Evolutionary conservation across 2,113 vertebrate genomes (phyloP).

Genomic region (Perca flavescens): DNA sequence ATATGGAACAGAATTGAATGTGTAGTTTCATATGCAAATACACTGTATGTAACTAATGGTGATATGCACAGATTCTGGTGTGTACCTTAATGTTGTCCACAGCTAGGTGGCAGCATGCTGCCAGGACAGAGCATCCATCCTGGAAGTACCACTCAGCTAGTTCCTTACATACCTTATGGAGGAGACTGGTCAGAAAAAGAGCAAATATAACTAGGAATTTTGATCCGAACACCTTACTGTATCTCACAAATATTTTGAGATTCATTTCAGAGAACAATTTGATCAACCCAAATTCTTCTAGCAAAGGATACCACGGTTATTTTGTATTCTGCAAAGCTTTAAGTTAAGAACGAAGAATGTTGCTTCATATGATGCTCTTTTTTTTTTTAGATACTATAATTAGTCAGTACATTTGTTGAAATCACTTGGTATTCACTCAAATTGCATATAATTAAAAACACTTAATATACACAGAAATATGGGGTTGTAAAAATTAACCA

Average conservation of each 20-base stretch:
- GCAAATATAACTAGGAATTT: background rate
- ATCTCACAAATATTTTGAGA: background rate
- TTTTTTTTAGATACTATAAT: background rate
- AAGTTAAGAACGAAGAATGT: too few species aligned
- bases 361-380: background rate
- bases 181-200: slow-evolving; percentile 82
- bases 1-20: background rate
- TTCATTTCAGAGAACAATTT: background rate
- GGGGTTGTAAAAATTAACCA: background rate
- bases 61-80: background rate
- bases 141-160: slow-evolving; percentile 97
- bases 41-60: background rate
- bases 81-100: slow-evolving; percentile 92
- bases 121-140: slow-evolving; percentile 89
- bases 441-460: background rate
- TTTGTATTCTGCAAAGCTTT: background rate
- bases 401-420: background rate
- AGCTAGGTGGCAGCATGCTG: slow-evolving; percentile 94
- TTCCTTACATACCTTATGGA: slow-evolving; percentile 89
- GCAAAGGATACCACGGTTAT: background rate
- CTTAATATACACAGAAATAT: background rate
- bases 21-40: background rate
- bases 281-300: background rate
- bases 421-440: background rate
- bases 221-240: background rate